Conservation (phyloP, 2,797 vertebrate genomes). For the Tapirus indicus region DNA sequence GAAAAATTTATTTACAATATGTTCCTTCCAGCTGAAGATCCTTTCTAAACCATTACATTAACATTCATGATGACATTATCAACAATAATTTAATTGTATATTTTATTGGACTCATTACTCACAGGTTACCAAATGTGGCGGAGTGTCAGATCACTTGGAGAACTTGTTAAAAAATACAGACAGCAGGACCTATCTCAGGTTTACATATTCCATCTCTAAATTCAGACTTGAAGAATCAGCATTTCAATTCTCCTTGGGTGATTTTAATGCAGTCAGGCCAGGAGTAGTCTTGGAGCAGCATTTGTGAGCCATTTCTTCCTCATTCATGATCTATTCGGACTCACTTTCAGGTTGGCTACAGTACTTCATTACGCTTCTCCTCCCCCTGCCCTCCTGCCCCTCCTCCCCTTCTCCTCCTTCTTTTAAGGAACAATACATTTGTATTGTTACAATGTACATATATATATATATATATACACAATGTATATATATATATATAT, state of each 20-base stretch:
- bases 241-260: not conserved
- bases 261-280: not conserved
- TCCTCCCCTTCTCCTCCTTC: not conserved
- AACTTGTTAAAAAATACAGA: not conserved
- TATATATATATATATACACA: too few relatives aligned
- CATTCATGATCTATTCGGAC: not conserved
- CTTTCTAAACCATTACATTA: not conserved
- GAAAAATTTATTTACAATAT: not conserved
- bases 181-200: not conserved
- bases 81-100: not conserved
- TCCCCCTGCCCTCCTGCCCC: fast-evolving
- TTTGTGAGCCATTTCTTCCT: not conserved
- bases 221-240: not conserved
- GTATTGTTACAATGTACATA: too few relatives aligned
- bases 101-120: not conserved
- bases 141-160: not conserved
- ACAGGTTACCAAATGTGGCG: not conserved
- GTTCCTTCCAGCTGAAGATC: not conserved
- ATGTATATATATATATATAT: too few relatives aligned
- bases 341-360: not conserved
- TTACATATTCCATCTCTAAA: not conserved
- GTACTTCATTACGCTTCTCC: not conserved
- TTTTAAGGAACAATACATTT: not conserved
- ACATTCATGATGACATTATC: not conserved
- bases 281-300: not conserved